phyloP scores from a whole-genome alignment of 2,797 vertebrate genomes.

The Acrossocheilus wenchowensis region DNA sequence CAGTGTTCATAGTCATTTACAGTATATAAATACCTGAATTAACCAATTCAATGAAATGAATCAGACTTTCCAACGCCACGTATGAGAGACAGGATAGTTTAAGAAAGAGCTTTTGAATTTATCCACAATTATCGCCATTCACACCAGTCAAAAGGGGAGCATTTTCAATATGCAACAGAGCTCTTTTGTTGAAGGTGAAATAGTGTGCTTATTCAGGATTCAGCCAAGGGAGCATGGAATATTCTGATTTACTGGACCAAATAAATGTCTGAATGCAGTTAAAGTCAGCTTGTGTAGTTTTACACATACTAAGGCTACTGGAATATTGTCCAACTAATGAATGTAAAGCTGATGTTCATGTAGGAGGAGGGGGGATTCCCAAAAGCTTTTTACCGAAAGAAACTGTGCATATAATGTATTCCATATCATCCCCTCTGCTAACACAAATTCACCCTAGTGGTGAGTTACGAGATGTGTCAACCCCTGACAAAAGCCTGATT shows the following conservation, averaged over 20 bases:
- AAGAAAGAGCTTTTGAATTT: background rate
- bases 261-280: slow-evolving; percentile 53
- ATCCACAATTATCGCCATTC: slow-evolving; percentile 24
- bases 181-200: slow-evolving; percentile 49
- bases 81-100: background rate
- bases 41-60: background rate
- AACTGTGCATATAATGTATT: background rate
- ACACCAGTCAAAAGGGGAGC: background rate
- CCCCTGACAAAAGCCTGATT: slow-evolving; percentile 18
- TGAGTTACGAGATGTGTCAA: slow-evolving; percentile 14
- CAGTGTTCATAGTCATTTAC: slow-evolving; percentile 1
- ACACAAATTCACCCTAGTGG: slow-evolving; percentile 10
- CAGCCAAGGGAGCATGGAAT: slow-evolving; percentile 42
- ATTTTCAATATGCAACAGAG: slow-evolving; percentile 47
- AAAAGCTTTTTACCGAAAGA: background rate
- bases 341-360: slow-evolving; percentile 6
- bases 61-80: background rate
- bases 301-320: slow-evolving; percentile 15
- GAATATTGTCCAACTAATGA: slow-evolving; percentile 12
- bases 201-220: slow-evolving; percentile 55
- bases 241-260: slow-evolving; percentile 51
- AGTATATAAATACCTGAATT: background rate
- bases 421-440: background rate
- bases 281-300: slow-evolving; percentile 35
- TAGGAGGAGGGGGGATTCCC: background rate